phyloP scores from a whole-genome alignment of 30 jellyfish, hydroid and myxozoan genomes.

The Aurelia sp. region DNA sequence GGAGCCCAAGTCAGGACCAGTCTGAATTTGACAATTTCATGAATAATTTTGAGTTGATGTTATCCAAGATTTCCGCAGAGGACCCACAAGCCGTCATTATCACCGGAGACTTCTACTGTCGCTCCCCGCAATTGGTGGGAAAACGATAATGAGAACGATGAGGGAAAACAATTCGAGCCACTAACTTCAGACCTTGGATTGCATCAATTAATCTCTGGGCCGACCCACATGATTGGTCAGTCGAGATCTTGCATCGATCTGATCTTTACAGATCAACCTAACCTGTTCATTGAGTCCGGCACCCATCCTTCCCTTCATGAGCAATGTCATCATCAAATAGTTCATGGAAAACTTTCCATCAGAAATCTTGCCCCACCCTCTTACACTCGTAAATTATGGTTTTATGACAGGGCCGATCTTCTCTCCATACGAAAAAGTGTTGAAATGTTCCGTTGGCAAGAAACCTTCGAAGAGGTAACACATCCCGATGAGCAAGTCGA shows the following conservation, averaged over 20 bases:
- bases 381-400: conserved; percentile 43
- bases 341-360: conserved; percentile 31
- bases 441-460: conserved; percentile 9
- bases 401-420: conserved; percentile 28
- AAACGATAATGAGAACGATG: conserved; percentile 51
- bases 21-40: too few relatives aligned
- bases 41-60: too few relatives aligned
- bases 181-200: conserved; percentile 48
- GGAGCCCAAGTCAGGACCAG: too few relatives aligned
- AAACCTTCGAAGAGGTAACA: conserved; percentile 1
- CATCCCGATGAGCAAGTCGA: conserved; percentile 29
- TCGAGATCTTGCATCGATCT: conserved; percentile 61
- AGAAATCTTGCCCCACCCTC: conserved; percentile 63
- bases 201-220: conserved; percentile 32
- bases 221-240: conserved; percentile 41
- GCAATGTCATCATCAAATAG: conserved; percentile 49
- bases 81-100: too few relatives aligned
- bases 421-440: conserved; percentile 3
- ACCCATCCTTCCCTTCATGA: conserved; percentile 56
- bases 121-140: conserved; percentile 74
- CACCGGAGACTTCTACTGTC: too few relatives aligned
- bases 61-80: too few relatives aligned
- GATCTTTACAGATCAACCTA: conserved; percentile 59
- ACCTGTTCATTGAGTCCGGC: conserved; percentile 51
- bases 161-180: conserved; percentile 38